Conservation (phyloP, 2,888 invertebrate species). For the Aphidoletes aphidimyza region DNA sequence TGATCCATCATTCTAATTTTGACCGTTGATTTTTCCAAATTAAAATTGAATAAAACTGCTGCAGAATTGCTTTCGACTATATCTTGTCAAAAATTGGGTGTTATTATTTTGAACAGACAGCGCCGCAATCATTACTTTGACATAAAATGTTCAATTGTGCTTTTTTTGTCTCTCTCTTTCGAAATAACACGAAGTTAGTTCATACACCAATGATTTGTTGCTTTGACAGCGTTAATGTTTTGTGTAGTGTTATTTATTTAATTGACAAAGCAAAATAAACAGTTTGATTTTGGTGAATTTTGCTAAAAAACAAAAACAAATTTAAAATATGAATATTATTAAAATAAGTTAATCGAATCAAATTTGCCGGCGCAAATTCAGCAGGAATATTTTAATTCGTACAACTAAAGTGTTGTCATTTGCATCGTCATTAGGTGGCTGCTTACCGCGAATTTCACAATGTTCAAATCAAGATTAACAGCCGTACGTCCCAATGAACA, state of each 20-base stretch:
- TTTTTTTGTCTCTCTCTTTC: too few species aligned
- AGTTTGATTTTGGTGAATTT: background rate
- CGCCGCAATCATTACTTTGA: too few species aligned
- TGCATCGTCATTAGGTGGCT: background rate
- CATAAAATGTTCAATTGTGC: background rate
- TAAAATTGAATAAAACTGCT: too few species aligned
- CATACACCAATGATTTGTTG: background rate
- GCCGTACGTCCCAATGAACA: constrained; percentile 62
- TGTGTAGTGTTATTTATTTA: background rate
- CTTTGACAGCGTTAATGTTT: background rate
- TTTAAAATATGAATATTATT: too few species aligned
- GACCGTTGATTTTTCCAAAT: background rate
- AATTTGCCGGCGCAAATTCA: too few species aligned
- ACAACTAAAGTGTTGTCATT: background rate
- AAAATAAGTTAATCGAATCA: too few species aligned
- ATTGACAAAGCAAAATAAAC: background rate
- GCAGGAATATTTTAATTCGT: too few species aligned
- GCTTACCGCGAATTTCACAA: constrained; percentile 45
- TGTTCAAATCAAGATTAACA: constrained; percentile 59
- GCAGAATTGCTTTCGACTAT: too few species aligned
- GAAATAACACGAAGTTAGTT: constrained; percentile 43
- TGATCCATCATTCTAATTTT: background rate
- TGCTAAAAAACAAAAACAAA: too few species aligned
- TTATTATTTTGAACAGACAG: too few species aligned
- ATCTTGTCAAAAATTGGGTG: too few species aligned